Conservation (phyloP, 2,113 vertebrate species). For the Nyctereutes procyonoides region DNA sequence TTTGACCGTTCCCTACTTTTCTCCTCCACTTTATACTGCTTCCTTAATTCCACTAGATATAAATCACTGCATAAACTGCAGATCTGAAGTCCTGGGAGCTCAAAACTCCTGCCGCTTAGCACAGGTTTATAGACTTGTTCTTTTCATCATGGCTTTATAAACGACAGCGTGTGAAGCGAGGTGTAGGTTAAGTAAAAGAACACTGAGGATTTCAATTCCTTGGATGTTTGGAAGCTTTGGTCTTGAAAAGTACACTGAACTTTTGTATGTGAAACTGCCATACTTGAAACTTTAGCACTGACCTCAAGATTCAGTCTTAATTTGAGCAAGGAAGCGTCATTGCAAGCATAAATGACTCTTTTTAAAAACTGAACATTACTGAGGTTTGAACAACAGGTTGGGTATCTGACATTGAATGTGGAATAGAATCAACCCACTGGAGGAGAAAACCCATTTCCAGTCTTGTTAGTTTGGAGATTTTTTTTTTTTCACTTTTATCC, state of each 20-base stretch:
- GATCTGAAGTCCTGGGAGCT: constrained; percentile 67
- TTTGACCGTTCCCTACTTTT: neutral
- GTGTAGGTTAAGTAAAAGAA: constrained; percentile 43
- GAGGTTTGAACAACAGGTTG: neutral
- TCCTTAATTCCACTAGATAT: constrained; percentile 71
- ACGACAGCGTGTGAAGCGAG: constrained; percentile 71
- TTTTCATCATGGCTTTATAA: constrained; percentile 83
- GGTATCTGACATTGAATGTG: neutral
- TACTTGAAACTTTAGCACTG: neutral
- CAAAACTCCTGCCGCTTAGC: constrained; percentile 70
- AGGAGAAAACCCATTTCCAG: neutral
- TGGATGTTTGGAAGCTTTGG: neutral
- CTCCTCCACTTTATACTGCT: constrained; percentile 51
- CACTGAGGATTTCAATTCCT: constrained; percentile 34
- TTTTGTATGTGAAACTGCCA: neutral
- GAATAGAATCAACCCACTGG: too few species aligned
- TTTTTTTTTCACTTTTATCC: neutral
- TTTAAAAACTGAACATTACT: neutral
- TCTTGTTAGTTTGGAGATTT: neutral
- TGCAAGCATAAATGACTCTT: neutral
- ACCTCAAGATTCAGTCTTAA: neutral
- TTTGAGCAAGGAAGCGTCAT: neutral
- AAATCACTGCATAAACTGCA: constrained; percentile 74
- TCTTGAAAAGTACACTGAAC: constrained; percentile 5
- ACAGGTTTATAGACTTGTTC: constrained; percentile 84